Evolutionary conservation across 2,888 invertebrate species (phyloP), one percentile per base, ranked within the genome.

Genomic region (Rotaria sp.): DNA sequence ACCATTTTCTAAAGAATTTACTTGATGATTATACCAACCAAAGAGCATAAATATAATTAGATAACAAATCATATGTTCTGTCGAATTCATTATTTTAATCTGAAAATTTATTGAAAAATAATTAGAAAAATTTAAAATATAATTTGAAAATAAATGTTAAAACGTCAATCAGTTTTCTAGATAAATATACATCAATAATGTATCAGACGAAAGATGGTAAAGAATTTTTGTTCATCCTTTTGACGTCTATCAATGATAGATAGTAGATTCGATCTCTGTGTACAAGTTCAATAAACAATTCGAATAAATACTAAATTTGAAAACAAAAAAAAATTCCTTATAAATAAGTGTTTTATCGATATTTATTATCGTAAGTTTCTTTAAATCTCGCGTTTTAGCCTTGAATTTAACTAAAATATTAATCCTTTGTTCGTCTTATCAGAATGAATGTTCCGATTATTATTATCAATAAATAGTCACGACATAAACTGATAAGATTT

Each of bases 1-100:
- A 41, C 95, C 95, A 93, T 95, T 95, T 89, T 95, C 95, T 7
- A 67, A 38, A 35, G 67, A 67, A 67, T 30, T 11, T 15, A 59
- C 59, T 59, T 1, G 59, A 30, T 59, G 30, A 59, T 35, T 35
- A 21, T 21, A 18, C 15, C 18, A 15, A 38, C 2, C 35, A 35
- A 15, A 35, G 21, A 35, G 5, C 5, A 67, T 10, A 35, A 67
- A 35, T 35, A 35, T 1, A 21, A 67, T 67, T 38, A 67, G 4
- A 67, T 15, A 67, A 21, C 1, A 21, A 21, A 67, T 21, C 10
- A 30, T 13, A 15, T 59, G 30, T 30, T 59, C 5, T 11, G 35
- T 30, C 67, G 38, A 67, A 4, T 67, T 35, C 35, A 38, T 38
- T 21, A 1, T 59, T 0, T 21, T 67, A 67, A 67, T 67, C 67